Conservation (phyloP, 2,797 vertebrate species). For the Leuciscus waleckii region DNA sequence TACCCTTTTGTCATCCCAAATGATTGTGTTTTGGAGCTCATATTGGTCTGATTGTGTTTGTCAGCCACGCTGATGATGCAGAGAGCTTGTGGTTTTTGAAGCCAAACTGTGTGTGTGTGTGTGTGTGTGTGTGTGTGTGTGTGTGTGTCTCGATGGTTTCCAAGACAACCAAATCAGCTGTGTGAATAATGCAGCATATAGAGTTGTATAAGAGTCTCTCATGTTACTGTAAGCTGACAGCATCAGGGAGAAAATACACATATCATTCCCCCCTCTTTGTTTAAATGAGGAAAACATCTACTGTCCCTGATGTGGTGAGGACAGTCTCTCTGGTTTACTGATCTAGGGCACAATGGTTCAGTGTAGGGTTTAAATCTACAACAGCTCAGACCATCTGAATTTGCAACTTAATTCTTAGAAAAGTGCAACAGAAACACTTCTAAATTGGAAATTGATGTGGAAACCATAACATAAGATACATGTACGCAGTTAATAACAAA, state of each 20-base stretch:
- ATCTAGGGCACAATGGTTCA: background rate
- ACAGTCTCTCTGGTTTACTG: background rate
- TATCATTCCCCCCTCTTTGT: constrained; percentile 11
- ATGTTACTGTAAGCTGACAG: constrained; percentile 25
- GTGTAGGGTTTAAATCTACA: background rate
- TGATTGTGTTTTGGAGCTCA: constrained; percentile 40
- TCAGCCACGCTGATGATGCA: constrained; percentile 3
- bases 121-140: constrained; percentile 12
- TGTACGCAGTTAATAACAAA: background rate
- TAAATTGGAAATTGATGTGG: background rate
- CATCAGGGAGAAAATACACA: constrained; percentile 6
- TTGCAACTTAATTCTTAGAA: background rate
- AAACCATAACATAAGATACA: background rate
- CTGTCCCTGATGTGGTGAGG: background rate
- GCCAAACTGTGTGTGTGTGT: background rate
- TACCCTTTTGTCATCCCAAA: constrained; percentile 41
- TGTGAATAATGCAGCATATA: constrained; percentile 33
- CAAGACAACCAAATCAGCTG: constrained; percentile 11
- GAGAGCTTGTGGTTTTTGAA: constrained; percentile 16
- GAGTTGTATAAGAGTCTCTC: constrained; percentile 19
- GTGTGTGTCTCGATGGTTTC: constrained; percentile 15
- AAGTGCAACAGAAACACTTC: background rate
- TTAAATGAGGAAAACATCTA: background rate
- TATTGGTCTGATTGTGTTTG: constrained; percentile 42
- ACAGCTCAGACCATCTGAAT: background rate